Evolutionary conservation across 2,888 invertebrate species (phyloP).

Genomic region (Tetragonisca angustula): DNA sequence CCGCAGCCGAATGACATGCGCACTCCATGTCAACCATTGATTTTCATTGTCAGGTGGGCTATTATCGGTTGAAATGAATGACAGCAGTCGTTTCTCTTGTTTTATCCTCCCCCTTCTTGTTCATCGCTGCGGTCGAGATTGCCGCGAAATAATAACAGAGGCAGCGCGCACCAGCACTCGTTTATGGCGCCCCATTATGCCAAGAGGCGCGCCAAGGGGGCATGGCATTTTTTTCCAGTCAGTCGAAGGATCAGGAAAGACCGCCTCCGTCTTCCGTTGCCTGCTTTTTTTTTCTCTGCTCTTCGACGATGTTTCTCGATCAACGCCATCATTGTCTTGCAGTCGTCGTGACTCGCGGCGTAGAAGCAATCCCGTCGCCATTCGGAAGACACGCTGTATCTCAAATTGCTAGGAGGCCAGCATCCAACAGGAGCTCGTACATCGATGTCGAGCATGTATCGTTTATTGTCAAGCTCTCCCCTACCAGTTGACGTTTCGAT

Average conservation of each 20-base stretch:
- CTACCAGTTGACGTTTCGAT: slow-evolving; percentile 65
- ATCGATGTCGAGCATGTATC: slow-evolving; percentile 37
- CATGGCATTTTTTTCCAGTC: slow-evolving; percentile 81
- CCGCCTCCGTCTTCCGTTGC: slow-evolving; percentile 67
- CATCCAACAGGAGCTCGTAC: slow-evolving; percentile 72
- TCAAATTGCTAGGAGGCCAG: slow-evolving; percentile 80
- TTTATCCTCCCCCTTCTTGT: slow-evolving; percentile 6
- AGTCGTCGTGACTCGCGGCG: slow-evolving; percentile 41
- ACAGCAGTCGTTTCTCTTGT: slow-evolving; percentile 29
- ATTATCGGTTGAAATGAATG: slow-evolving; percentile 41
- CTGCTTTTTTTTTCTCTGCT: slow-evolving; percentile 49
- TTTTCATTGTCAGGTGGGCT: slow-evolving; percentile 49
- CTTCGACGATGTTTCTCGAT: slow-evolving; percentile 36
- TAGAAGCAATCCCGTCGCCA: slow-evolving; percentile 73
- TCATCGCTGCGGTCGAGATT: slow-evolving; percentile 28
- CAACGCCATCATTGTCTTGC: slow-evolving; percentile 67
- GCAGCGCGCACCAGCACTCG: slow-evolving; percentile 76
- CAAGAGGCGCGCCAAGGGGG: slow-evolving; percentile 84
- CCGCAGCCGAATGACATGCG: slow-evolving; percentile 48
- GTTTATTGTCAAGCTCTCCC: slow-evolving; percentile 20
- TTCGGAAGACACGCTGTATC: slow-evolving; percentile 81
- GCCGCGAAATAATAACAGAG: slow-evolving; percentile 74
- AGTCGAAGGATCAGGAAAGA: slow-evolving; percentile 73
- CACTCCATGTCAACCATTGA: slow-evolving; percentile 48
- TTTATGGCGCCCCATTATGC: slow-evolving; percentile 82